These are phyloP conservation scores for Plebejus anna DNA, from an alignment of 2,888 invertebrate species.

Conservation along the genomic window DNA sequence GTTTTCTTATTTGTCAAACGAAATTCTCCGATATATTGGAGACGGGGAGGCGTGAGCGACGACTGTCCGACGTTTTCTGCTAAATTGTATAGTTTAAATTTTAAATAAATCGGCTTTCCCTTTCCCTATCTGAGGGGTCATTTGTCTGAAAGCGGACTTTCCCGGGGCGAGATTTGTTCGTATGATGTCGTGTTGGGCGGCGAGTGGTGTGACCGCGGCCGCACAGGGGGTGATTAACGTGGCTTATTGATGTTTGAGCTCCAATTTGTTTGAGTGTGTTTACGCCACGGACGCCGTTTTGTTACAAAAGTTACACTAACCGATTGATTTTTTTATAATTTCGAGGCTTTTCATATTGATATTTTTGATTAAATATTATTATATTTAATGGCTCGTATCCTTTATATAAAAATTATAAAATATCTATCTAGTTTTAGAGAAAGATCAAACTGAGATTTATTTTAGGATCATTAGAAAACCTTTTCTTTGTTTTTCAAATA, in stretches of 20 bases:
- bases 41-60: slow-evolving; percentile 70
- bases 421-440: neutral
- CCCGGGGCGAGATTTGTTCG: slow-evolving; percentile 48
- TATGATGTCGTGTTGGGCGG: slow-evolving; percentile 38
- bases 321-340: neutral
- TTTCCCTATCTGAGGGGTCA: slow-evolving; percentile 68
- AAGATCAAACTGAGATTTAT: neutral
- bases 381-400: neutral
- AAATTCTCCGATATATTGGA: slow-evolving; percentile 71
- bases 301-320: slow-evolving; percentile 24
- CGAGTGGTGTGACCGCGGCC: slow-evolving; percentile 34
- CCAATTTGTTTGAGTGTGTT: slow-evolving; percentile 54
- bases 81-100: slow-evolving; percentile 76
- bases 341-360: neutral
- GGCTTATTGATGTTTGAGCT: slow-evolving; percentile 40
- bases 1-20: slow-evolving; percentile 70
- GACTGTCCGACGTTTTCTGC: slow-evolving; percentile 69
- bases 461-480: too few relatives aligned
- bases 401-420: neutral
- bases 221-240: slow-evolving; percentile 38
- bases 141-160: slow-evolving; percentile 67
- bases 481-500: too few relatives aligned
- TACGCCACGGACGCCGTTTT: slow-evolving; percentile 40
- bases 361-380: neutral
- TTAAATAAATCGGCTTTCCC: slow-evolving; percentile 72